Evolutionary conservation across 2,888 invertebrate genomes (phyloP), one percentile per base, ranked within the genome.

Genomic region (Flexamia atlantica): DNA sequence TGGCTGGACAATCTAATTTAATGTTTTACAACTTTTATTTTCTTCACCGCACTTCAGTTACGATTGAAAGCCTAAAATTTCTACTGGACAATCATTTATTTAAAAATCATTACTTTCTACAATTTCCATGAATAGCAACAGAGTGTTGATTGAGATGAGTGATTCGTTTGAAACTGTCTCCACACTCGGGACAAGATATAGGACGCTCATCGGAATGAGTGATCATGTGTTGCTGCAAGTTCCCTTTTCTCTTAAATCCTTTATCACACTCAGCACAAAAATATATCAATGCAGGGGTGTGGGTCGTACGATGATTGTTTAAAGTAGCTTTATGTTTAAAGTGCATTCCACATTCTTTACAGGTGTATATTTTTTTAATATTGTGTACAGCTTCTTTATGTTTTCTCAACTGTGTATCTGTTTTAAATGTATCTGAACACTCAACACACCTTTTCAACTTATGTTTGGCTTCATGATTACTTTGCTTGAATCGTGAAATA

Each of bases 91-190:
- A 2, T 9, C 17, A 12, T 46, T 4, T 46, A 46, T 3, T 46
- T 17, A 46, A 7, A 46, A 46, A 46, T 46, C n/a, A 12, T 46
- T 17, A 46, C 17, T 46, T 46, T 12, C n/a, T 46, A 3, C 46
- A 7, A 46, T 46, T 17, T 3, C 46, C 32, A n/a, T 70, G 70
- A n/a, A 32, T 7, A n/a, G 70, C 28, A 28, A 12, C 32, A n/a
- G 30, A 17, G 36, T 70, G 70, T n/a, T 70, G 70, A 14, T 70
- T 70, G 1, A 70, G 70, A 70, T 70, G 70, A 32, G 70, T 70
- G n/a, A n/a, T 28, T n/a, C 70, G 4, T 30, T 70, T 70, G n/a
- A 70, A 70, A 12, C 9, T 70, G 2, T 70, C 70, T 23, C 30
- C 70, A 70, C 70, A 70, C 17, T 70, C 14, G 5, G 70, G 30